phyloP scores from a whole-genome alignment of 2,113 vertebrate genomes.

The Bos indicus region DNA sequence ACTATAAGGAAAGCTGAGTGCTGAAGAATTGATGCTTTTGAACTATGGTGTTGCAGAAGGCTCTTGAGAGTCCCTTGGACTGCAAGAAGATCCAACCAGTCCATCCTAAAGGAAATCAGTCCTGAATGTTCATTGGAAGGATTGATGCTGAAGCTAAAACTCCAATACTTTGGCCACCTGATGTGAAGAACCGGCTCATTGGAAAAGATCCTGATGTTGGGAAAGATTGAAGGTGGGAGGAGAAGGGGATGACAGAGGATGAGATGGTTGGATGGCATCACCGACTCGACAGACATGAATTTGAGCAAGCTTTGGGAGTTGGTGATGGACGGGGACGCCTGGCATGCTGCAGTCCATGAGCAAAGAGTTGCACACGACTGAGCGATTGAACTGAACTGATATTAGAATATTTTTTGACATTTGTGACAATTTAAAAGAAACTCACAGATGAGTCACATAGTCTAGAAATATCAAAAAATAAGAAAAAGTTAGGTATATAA shows the following conservation, averaged over 20 bases:
- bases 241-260: background rate
- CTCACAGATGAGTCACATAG: background rate
- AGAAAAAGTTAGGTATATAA: background rate
- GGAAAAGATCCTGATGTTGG: background rate
- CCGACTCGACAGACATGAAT: rapidly evolving
- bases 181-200: background rate
- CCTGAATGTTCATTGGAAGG: background rate
- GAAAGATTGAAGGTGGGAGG: background rate
- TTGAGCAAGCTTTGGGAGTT: background rate
- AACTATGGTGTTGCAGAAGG: background rate
- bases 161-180: background rate
- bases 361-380: background rate
- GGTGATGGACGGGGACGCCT: background rate
- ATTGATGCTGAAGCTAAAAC: background rate
- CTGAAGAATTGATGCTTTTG: background rate
- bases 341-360: background rate
- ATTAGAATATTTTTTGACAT: background rate
- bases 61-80: background rate
- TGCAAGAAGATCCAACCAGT: background rate
- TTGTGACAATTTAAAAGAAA: background rate
- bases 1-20: background rate
- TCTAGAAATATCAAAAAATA: background rate
- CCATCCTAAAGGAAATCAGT: background rate
- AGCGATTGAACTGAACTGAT: background rate
- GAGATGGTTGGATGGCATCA: background rate